Conservation (phyloP, 1,140 invertebrate species). For the Eufriesea mexicana region DNA sequence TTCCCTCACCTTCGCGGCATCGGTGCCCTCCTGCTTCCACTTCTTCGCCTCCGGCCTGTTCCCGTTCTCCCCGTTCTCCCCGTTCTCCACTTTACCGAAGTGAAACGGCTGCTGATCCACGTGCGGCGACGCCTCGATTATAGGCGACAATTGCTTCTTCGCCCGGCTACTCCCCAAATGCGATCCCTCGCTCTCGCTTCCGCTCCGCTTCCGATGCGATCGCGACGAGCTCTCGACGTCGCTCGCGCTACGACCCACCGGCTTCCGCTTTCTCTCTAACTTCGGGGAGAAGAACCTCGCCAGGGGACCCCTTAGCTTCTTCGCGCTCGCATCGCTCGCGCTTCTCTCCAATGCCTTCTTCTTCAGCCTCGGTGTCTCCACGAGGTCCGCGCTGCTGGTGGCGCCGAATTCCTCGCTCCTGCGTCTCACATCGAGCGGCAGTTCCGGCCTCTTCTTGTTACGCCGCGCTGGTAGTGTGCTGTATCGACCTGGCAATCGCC, state of each 20-base stretch:
- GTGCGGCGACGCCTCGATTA: conserved; percentile 86
- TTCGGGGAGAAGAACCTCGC: conserved; percentile 76
- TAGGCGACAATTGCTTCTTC: conserved; percentile 89
- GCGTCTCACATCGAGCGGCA: conserved; percentile 72
- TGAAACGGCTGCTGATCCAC: conserved; percentile 85
- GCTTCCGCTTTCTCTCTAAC: conserved; percentile 72
- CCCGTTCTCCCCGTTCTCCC: background rate
- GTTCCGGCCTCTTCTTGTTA: conserved; percentile 81
- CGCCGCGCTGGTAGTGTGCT: conserved; percentile 85
- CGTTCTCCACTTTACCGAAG: conserved; percentile 54
- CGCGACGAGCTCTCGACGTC: conserved; percentile 74
- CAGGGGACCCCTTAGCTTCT: conserved; percentile 72
- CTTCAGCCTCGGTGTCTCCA: conserved; percentile 71
- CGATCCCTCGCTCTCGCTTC: conserved; percentile 78
- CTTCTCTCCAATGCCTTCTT: conserved; percentile 83
- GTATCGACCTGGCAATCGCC: conserved; percentile 84
- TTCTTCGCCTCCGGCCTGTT: conserved; percentile 69
- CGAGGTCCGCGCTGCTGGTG: conserved; percentile 46
- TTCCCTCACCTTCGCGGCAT: conserved; percentile 47
- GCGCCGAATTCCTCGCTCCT: conserved; percentile 75
- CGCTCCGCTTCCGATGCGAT: conserved; percentile 77
- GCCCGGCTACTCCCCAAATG: conserved; percentile 68
- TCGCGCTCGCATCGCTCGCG: conserved; percentile 86
- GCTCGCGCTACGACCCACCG: conserved; percentile 78
- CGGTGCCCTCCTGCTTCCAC: conserved; percentile 66